Percentiles rank a stretch among this genome's conserved stretches.
These are phyloP conservation scores for Horisme vitalbata DNA, from an alignment of 2,888 invertebrate genomes.

Conservation along the genomic window DNA sequence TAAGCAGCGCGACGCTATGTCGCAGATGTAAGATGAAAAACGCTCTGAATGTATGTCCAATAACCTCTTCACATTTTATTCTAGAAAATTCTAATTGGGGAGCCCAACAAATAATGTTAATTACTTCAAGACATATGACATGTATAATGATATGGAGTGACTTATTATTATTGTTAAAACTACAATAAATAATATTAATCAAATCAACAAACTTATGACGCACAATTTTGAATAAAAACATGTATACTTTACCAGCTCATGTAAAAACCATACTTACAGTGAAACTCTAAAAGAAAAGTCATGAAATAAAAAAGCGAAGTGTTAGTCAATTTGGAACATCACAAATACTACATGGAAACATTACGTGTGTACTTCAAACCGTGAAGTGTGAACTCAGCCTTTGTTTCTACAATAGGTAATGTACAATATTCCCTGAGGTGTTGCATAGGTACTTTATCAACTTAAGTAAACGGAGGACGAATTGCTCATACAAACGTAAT, in stretches of 20 bases:
- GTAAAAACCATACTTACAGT: constrained; percentile 56
- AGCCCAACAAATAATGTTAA: constrained; percentile 2
- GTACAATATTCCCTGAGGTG: neutral
- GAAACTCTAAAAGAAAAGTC: constrained; percentile 67
- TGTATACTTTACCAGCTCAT: constrained; percentile 12
- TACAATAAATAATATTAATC: neutral
- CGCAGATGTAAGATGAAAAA: no score
- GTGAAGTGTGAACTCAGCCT: constrained; percentile 28
- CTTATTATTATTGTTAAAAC: neutral
- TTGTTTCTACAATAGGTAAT: neutral
- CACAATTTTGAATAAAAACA: no score
- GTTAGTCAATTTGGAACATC: constrained; percentile 51
- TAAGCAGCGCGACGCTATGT: no score
- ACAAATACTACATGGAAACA: constrained; percentile 78
- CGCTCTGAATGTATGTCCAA: no score
- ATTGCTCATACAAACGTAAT: no score
- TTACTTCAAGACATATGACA: constrained; percentile 1
- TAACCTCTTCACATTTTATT: no score
- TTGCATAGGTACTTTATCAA: neutral
- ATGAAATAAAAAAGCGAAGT: constrained; percentile 62
- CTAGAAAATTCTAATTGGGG: no score
- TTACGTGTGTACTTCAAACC: constrained; percentile 29
- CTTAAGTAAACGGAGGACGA: no score
- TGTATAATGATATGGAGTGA: constrained; percentile 6
- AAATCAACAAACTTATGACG: neutral